Conservation (phyloP, 2,113 vertebrate genomes). For the Seriola quinqueradiata region DNA sequence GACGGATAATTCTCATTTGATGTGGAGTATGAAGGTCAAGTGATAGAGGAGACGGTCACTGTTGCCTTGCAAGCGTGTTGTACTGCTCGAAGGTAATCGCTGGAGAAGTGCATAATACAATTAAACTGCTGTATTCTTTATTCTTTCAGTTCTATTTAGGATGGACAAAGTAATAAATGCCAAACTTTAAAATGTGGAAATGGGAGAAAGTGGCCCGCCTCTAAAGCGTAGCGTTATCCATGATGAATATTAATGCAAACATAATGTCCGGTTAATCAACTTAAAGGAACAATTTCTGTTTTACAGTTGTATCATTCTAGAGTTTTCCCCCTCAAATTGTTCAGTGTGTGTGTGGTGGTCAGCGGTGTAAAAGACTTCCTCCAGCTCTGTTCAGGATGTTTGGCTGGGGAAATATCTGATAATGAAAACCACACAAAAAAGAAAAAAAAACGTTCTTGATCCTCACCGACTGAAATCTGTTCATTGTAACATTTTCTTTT, state of each 20-base stretch:
- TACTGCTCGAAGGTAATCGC: not conserved
- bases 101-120: not conserved
- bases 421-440: not conserved
- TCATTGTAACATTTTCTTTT: not conserved
- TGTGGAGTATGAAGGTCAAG: not conserved
- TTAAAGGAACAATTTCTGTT: not conserved
- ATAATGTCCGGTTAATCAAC: not conserved
- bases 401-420: not conserved
- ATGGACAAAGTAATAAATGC: not conserved
- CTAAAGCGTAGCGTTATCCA: not conserved
- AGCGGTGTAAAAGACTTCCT: not conserved
- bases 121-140: not conserved
- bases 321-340: not conserved
- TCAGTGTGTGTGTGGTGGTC: not conserved
- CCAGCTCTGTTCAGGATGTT: not conserved
- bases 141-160: not conserved
- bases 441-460: too few species aligned
- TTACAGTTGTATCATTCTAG: not conserved
- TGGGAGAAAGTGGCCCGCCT: not conserved
- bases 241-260: not conserved
- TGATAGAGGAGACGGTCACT: too few species aligned
- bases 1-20: not conserved
- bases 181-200: not conserved
- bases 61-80: not conserved
- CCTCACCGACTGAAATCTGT: not conserved